Conservation (phyloP, 2,888 invertebrate genomes). For the Dynastes grantii region DNA sequence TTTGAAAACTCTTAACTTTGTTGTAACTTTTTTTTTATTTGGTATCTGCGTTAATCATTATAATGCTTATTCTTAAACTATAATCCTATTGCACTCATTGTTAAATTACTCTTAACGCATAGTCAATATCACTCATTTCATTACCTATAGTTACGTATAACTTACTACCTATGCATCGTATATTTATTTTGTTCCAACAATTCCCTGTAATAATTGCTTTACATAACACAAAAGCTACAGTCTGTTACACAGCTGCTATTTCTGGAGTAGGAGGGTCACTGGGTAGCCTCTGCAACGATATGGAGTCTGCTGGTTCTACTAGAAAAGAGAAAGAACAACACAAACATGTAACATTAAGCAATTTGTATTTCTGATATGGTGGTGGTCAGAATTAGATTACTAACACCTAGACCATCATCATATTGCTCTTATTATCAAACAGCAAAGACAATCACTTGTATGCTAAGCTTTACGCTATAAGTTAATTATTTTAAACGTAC, state of each 20-base stretch:
- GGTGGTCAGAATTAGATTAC: neutral
- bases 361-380: neutral
- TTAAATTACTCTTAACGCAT: too few relatives aligned
- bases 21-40: too few relatives aligned
- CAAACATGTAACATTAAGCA: constrained; percentile 18
- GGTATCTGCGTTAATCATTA: too few relatives aligned
- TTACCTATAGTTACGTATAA: too few relatives aligned
- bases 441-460: neutral
- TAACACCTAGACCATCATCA: neutral
- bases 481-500: constrained; percentile 42
- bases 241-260: constrained; percentile 15
- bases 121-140: too few relatives aligned
- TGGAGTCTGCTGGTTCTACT: constrained; percentile 51
- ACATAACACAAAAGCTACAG: neutral
- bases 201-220: neutral
- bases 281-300: constrained; percentile 55
- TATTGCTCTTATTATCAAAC: too few relatives aligned
- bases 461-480: neutral
- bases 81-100: too few relatives aligned
- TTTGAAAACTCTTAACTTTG: too few relatives aligned
- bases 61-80: too few relatives aligned
- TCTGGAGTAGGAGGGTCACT: constrained; percentile 53
- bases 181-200: too few relatives aligned
- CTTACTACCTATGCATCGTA: too few relatives aligned
- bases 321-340: constrained; percentile 44